phyloP scores from a whole-genome alignment of 1,140 invertebrate genomes.

The Phymorhynchus buccinoides region DNA sequence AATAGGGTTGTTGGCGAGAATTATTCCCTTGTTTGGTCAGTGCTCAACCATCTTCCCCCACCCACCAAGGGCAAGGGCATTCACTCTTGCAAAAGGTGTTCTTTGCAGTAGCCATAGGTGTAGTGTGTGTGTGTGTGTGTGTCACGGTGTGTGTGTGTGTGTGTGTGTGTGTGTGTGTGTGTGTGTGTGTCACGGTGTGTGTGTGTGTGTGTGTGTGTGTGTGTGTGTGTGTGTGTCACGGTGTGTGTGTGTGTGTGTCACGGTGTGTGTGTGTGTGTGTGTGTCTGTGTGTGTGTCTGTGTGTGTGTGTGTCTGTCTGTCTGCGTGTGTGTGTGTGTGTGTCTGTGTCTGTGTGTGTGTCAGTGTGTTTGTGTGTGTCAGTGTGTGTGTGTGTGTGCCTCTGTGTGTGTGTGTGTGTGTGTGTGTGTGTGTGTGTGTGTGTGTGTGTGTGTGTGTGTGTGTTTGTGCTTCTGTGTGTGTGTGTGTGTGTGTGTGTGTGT shows the following conservation, averaged over 20 bases:
- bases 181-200: too few species aligned
- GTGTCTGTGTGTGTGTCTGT: not conserved
- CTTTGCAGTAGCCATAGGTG: too few species aligned
- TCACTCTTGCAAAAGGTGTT: too few species aligned
- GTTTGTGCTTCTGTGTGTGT: not conserved
- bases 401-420: not conserved
- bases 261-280: not conserved
- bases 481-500: not conserved
- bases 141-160: too few species aligned
- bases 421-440: slow-evolving; percentile 10
- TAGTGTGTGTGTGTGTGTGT: too few species aligned
- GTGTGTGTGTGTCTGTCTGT: slow-evolving; percentile 10
- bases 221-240: too few species aligned
- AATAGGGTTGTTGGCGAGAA: too few species aligned
- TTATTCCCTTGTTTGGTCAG: too few species aligned
- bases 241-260: not conserved
- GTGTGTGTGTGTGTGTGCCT: not conserved
- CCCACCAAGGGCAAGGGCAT: too few species aligned
- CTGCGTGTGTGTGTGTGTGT: slow-evolving; percentile 10
- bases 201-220: too few species aligned
- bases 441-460: not conserved
- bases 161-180: too few species aligned
- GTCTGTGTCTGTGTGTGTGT: not conserved
- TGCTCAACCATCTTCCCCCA: too few species aligned
- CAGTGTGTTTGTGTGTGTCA: not conserved